Percentiles rank a stretch among this genome's conserved stretches.
Evolutionary conservation across 2,888 invertebrate genomes (phyloP).

Genomic region (Ochropleura leucogaster): DNA sequence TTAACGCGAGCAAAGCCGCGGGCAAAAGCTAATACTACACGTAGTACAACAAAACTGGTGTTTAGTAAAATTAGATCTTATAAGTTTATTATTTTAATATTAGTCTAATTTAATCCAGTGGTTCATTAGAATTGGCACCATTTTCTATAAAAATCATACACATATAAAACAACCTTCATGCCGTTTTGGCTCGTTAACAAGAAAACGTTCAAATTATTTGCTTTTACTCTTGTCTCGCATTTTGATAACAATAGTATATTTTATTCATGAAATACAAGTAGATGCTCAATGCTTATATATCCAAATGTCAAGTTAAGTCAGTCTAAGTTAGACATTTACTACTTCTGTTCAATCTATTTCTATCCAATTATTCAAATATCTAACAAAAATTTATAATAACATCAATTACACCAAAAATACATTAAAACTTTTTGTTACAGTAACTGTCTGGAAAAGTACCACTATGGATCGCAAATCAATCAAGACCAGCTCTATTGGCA

Average conservation of each 20-base stretch:
- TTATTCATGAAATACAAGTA: neutral
- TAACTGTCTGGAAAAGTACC: conserved; percentile 35
- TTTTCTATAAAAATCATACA: neutral
- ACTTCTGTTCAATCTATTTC: no score
- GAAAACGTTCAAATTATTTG: neutral
- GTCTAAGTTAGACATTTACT: no score
- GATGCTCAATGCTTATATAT: no score
- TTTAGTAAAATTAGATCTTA: no score
- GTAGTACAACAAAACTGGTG: no score
- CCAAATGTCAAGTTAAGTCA: no score
- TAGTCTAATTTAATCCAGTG: no score
- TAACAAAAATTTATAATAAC: neutral
- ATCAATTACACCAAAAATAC: neutral
- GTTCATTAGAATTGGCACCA: no score
- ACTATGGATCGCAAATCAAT: conserved; percentile 68
- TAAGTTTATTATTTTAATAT: no score
- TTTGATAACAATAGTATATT: neutral
- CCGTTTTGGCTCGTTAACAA: neutral
- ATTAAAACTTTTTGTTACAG: conserved; percentile 65
- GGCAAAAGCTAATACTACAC: no score
- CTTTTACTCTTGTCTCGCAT: neutral
- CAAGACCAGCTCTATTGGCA: conserved; percentile 65
- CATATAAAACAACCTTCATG: neutral
- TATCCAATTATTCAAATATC: no score
- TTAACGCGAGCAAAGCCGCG: no score